These are phyloP conservation scores for Achatina immaculata DNA, from an alignment of 1,140 invertebrate species.

Conservation along the genomic window DNA sequence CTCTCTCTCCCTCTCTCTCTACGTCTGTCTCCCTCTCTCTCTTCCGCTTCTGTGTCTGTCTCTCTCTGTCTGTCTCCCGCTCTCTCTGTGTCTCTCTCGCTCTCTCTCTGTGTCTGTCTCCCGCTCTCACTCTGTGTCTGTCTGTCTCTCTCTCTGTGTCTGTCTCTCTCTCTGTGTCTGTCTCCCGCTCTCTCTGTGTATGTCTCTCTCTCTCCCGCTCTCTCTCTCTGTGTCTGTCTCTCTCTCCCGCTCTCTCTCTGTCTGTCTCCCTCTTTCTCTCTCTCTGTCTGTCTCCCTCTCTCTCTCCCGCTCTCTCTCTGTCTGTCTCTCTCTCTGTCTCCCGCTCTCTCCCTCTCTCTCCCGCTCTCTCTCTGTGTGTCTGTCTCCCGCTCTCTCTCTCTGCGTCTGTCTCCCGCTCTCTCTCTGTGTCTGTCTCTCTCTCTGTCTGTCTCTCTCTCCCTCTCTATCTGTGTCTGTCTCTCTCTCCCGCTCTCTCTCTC, in stretches of 20 bases:
- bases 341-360: too few relatives aligned
- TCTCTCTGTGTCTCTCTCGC: constrained; percentile 12
- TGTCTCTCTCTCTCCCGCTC: too few relatives aligned
- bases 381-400: too few relatives aligned
- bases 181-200: background rate
- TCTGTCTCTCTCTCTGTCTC: too few relatives aligned
- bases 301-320: too few relatives aligned
- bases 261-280: too few relatives aligned
- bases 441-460: background rate
- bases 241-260: too few relatives aligned
- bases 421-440: constrained; percentile 15
- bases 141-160: background rate
- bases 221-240: too few relatives aligned
- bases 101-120: constrained; percentile 8
- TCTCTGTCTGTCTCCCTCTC: too few relatives aligned
- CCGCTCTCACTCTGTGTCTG: background rate
- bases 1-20: constrained; percentile 20
- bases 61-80: constrained; percentile 25
- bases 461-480: constrained; percentile 5
- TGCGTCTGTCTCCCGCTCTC: background rate
- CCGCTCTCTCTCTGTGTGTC: too few relatives aligned
- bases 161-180: background rate
- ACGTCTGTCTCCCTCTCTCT: constrained; percentile 5
- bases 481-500: constrained; percentile 6
- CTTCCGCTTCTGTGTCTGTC: constrained; percentile 18